A percentile compares a stretch with the other conserved stretches of the same genome.
These are phyloP conservation scores for Callitettix versicolor DNA, from an alignment of 1,140 invertebrate species.

Conservation along the genomic window DNA sequence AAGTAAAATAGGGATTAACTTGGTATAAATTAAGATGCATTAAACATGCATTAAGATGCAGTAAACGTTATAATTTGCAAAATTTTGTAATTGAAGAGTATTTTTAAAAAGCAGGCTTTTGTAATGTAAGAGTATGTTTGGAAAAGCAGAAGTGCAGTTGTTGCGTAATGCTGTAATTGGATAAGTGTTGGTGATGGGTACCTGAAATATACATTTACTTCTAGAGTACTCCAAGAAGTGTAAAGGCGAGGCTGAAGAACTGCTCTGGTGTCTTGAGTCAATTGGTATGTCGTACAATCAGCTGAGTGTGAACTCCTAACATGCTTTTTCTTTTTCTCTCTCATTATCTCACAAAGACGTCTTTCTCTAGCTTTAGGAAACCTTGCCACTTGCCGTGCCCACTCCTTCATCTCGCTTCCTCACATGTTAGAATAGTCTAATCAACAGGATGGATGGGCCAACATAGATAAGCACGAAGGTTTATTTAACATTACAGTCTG, in stretches of 20 bases:
- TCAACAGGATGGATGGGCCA: too few species aligned
- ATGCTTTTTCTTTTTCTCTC: not conserved
- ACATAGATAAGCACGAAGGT: too few species aligned
- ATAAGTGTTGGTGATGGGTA: conserved; percentile 8
- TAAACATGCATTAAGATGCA: too few species aligned
- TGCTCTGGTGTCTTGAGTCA: conserved; percentile 21
- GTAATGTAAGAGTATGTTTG: too few species aligned
- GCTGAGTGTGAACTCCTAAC: not conserved
- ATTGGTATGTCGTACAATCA: conserved; percentile 18
- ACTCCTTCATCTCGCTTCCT: not conserved
- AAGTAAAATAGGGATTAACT: too few species aligned
- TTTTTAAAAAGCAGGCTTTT: too few species aligned
- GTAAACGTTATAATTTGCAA: too few species aligned
- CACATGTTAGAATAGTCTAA: not conserved
- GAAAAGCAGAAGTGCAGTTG: not conserved
- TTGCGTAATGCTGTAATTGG: not conserved
- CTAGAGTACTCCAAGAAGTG: conserved; percentile 19
- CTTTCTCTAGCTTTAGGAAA: not conserved
- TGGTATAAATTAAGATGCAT: too few species aligned
- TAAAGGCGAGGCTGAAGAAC: conserved; percentile 20
- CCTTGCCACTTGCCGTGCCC: not conserved
- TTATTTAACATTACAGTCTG: too few species aligned
- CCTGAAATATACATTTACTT: not conserved
- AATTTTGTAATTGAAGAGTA: too few species aligned
- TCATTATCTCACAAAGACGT: not conserved